A percentile compares a stretch with the other conserved stretches of the same genome.
These are phyloP conservation scores for Sclerurus mexicanus DNA, from an alignment of 2,113 vertebrate species.

Conservation along the genomic window DNA sequence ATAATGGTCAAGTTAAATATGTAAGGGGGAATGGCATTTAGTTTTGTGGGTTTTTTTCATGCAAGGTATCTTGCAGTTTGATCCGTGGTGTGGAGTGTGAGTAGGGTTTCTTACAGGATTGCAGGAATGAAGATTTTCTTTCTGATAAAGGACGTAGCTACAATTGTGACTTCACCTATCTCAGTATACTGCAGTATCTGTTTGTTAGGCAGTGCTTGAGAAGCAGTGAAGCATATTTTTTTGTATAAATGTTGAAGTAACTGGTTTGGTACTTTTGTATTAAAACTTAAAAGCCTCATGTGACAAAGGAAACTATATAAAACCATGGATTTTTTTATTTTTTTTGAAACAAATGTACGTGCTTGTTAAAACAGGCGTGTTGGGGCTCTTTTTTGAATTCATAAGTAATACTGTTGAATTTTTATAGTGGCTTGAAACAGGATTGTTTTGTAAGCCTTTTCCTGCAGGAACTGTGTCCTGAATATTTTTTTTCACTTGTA, in stretches of 20 bases:
- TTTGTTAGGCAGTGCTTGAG: neutral
- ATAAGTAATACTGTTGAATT: neutral
- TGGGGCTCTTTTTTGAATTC: neutral
- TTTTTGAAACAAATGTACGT: neutral
- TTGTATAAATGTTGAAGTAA: neutral
- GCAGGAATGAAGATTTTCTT: neutral
- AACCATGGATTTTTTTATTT: neutral
- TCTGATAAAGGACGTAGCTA: neutral
- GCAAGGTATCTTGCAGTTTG: neutral
- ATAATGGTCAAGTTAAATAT: neutral
- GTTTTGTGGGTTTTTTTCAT: neutral
- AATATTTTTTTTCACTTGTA: neutral
- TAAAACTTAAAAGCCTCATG: neutral
- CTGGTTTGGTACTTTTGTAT: neutral
- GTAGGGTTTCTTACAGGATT: neutral
- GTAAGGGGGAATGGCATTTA: neutral
- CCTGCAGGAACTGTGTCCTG: neutral
- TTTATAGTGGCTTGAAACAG: neutral
- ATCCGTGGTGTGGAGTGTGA: accelerated
- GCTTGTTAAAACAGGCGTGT: neutral
- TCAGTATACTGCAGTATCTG: neutral
- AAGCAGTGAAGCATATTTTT: neutral
- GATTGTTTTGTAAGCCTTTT: neutral
- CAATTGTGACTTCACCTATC: neutral
- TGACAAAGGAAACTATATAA: neutral